A percentile compares a stretch with the other conserved stretches of the same genome.
Conservation (phyloP, 2,113 vertebrate species). For the Pomatorhinus ruficollis region DNA sequence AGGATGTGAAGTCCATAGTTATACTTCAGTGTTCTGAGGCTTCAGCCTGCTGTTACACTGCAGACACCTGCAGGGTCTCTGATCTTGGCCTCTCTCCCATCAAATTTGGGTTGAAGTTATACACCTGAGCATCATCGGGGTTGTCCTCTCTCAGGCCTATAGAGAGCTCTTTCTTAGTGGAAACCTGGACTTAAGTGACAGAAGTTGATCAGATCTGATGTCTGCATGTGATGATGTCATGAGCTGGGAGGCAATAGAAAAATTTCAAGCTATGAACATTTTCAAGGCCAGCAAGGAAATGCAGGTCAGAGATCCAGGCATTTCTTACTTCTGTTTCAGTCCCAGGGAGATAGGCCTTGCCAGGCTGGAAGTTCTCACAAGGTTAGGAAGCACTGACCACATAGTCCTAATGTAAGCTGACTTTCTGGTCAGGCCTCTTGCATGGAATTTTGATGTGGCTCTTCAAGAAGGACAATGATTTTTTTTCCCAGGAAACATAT, state of each 20-base stretch:
- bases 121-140: background rate
- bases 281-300: background rate
- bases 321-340: background rate
- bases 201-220: background rate
- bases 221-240: background rate
- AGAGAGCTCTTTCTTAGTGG: background rate
- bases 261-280: background rate
- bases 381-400: background rate
- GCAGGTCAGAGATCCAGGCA: background rate
- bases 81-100: background rate
- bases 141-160: background rate
- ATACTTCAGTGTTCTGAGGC: background rate
- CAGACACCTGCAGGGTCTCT: background rate
- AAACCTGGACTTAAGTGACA: background rate
- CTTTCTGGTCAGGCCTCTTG: background rate
- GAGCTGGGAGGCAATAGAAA: background rate
- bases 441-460: background rate
- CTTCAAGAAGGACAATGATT: background rate
- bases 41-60: background rate
- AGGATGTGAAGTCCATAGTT: background rate
- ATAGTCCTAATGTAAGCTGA: background rate
- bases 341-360: background rate
- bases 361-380: background rate
- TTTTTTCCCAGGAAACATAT: background rate
- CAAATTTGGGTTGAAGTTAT: background rate